Conservation (phyloP, 2,113 vertebrate genomes). For the Plecotus auritus region DNA sequence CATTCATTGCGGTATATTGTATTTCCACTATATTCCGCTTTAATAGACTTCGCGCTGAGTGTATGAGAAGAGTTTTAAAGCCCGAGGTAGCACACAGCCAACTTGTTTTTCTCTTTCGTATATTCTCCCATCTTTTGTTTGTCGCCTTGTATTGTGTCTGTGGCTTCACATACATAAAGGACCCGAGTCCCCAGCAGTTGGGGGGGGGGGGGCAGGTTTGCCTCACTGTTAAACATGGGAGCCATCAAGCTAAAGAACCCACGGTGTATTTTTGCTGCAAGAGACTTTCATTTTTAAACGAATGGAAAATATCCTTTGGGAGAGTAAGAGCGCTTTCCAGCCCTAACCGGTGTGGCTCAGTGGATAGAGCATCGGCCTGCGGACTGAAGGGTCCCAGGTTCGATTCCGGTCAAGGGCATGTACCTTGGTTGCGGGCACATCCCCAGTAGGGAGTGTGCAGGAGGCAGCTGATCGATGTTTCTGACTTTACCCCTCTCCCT, state of each 20-base stretch:
- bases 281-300: constrained; percentile 59
- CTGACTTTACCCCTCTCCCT: too few relatives aligned
- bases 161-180: constrained; percentile 77
- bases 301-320: constrained; percentile 58
- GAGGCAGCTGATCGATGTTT: too few relatives aligned
- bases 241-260: constrained; percentile 61
- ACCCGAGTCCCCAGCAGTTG: constrained; percentile 61
- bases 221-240: constrained; percentile 71
- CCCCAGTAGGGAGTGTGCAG: too few relatives aligned
- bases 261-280: constrained; percentile 60
- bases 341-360: too few relatives aligned
- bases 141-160: constrained; percentile 78
- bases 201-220: constrained; percentile 61
- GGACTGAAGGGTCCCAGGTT: too few relatives aligned
- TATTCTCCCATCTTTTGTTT: constrained; percentile 83
- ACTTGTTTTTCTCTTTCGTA: constrained; percentile 68
- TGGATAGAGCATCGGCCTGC: too few relatives aligned
- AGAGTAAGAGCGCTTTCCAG: constrained; percentile 3
- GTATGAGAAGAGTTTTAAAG: constrained; percentile 82
- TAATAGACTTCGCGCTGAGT: constrained; percentile 86
- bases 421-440: too few relatives aligned
- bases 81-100: constrained; percentile 77
- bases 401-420: too few relatives aligned
- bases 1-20: constrained; percentile 81
- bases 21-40: constrained; percentile 84